Evolutionary conservation across 2,888 invertebrate genomes (phyloP).

Genomic region (Schrankia costaestrigalis): DNA sequence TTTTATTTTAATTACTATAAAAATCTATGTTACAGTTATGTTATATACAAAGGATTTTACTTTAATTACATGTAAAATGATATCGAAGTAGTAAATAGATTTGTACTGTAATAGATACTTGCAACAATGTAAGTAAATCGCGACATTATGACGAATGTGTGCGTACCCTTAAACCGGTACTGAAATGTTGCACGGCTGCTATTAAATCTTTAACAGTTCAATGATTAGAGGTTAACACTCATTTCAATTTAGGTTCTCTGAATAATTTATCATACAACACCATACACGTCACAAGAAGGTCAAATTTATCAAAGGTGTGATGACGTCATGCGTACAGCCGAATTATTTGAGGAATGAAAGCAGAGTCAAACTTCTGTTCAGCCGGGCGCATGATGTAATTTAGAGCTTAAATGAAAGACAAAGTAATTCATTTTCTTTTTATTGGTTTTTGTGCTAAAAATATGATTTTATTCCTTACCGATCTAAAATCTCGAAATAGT

Average conservation of each 20-base stretch:
- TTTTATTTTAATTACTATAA: too few species aligned
- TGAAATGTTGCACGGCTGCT: slow-evolving; percentile 23
- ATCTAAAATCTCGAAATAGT: too few species aligned
- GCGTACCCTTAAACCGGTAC: slow-evolving; percentile 18
- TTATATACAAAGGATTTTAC: too few species aligned
- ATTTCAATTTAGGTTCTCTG: slow-evolving; percentile 38
- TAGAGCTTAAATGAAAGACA: too few species aligned
- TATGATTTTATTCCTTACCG: too few species aligned
- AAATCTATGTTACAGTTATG: too few species aligned
- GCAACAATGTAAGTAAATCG: not conserved
- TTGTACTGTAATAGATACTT: not conserved
- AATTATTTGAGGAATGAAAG: not conserved
- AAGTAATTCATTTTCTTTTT: too few species aligned
- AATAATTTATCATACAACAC: not conserved
- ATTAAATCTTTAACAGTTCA: slow-evolving; percentile 48
- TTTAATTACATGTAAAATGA: too few species aligned
- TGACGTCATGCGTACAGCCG: not conserved
- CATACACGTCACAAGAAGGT: not conserved
- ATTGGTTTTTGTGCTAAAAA: too few species aligned
- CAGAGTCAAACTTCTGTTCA: too few species aligned
- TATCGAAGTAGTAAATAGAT: not conserved
- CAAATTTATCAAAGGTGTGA: not conserved
- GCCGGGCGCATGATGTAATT: too few species aligned
- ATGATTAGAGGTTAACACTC: slow-evolving; percentile 43
- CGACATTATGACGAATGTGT: slow-evolving; percentile 4